A percentile compares a stretch with the other conserved stretches of the same genome.
These are phyloP conservation scores for Metalampra italica DNA, from an alignment of 2,888 invertebrate species.

Conservation along the genomic window DNA sequence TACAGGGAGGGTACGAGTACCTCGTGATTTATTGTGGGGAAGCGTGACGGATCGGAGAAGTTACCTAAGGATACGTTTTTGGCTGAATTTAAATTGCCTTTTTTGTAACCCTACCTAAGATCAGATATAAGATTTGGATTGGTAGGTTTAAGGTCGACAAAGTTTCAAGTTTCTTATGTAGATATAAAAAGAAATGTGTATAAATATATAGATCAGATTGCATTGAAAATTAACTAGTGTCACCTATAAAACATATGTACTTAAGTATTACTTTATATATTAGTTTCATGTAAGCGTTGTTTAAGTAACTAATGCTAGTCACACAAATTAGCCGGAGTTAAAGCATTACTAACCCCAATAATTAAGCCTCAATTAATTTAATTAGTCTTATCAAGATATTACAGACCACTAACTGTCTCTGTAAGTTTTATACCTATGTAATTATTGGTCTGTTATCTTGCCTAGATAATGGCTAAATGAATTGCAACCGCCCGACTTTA, in stretches of 20 bases:
- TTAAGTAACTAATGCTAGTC: neutral
- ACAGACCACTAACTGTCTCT: neutral
- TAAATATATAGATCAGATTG: no score
- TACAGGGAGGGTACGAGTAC: conserved; percentile 60
- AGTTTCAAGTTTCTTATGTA: neutral
- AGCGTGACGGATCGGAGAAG: conserved; percentile 71
- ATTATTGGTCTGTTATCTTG: conserved; percentile 5
- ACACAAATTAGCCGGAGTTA: neutral
- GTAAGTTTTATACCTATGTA: neutral
- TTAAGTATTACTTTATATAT: no score
- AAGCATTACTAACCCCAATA: no score
- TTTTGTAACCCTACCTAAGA: conserved; percentile 29
- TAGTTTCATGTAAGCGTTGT: neutral
- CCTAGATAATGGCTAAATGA: conserved; percentile 2
- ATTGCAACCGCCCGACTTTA: conserved; percentile 1
- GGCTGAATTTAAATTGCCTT: conserved; percentile 58
- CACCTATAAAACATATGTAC: no score
- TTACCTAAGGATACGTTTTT: conserved; percentile 46
- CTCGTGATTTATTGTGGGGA: conserved; percentile 62
- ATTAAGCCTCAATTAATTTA: conserved; percentile 4
- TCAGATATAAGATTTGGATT: conserved; percentile 9
- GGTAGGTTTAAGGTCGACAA: neutral
- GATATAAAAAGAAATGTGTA: no score
- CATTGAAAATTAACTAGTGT: no score
- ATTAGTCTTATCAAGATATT: conserved; percentile 5